phyloP scores from a whole-genome alignment of 2,113 vertebrate species.

The Boleophthalmus pectinirostris region DNA sequence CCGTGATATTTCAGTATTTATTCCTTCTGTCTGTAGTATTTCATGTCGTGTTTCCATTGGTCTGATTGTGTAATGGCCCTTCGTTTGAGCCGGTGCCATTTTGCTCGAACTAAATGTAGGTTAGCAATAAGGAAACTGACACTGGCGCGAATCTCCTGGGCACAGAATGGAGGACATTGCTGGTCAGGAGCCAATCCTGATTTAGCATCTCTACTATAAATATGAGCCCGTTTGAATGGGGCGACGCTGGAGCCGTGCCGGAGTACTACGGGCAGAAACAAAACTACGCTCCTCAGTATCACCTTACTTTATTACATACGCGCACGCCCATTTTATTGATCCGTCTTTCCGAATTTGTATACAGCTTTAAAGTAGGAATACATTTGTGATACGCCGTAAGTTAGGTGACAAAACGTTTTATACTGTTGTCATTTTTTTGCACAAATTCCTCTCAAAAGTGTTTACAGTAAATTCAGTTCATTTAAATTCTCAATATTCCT shows the following conservation, averaged over 20 bases:
- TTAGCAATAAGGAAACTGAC: conserved; percentile 64
- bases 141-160: conserved; percentile 55
- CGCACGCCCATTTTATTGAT: neutral
- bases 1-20: neutral
- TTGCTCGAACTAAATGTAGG: conserved; percentile 58
- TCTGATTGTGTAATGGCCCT: neutral
- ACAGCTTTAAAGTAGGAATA: neutral
- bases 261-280: conserved; percentile 52
- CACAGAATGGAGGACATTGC: conserved; percentile 69
- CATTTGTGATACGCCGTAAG: no score
- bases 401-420: no score
- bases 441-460: no score
- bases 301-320: conserved; percentile 41
- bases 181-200: conserved; percentile 74
- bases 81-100: conserved; percentile 11
- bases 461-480: no score
- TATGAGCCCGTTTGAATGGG: conserved; percentile 75
- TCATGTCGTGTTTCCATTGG: neutral
- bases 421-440: no score
- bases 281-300: conserved; percentile 32
- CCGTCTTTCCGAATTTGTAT: neutral
- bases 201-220: conserved; percentile 76
- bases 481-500: neutral
- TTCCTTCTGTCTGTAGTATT: neutral
- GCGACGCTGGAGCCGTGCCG: conserved; percentile 67